Evolutionary conservation across 2,888 invertebrate genomes (phyloP), one percentile per base, ranked within the genome.

Genomic region (Dicranocentrus wangi): DNA sequence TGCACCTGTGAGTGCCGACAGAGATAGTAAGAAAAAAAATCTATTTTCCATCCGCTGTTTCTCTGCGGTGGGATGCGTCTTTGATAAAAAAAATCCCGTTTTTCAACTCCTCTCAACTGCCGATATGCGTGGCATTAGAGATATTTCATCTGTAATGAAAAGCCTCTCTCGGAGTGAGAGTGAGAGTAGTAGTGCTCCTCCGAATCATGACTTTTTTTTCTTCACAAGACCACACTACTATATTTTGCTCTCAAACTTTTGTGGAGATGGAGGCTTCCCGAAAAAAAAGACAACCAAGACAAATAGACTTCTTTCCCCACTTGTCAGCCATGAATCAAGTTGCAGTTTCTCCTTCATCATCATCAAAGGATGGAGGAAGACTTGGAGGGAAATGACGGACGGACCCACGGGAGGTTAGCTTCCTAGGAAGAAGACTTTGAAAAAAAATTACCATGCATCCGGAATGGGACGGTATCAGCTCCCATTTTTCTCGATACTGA

Each of bases 301-400:
- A 82, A 82, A 78, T 72, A 68, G 72, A 82, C 72, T 77, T 63
- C 58, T 68, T 71, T 23, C 47, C 60, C 68, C 69, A 82, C 71
- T 75, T 81, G 76, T 71, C 76, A 69, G 81, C 71, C 60, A 76
- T 76, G 68, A 76, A 66, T 76, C 76, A 76, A 68, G 43, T 47
- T 60, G 10, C 58, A 68, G 32, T 68, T 58, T 55, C 60, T 19
- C 68, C 47, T 68, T 42, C 66, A 68, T 60, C 58, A 60, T 25
- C 25, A 71, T 73, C 21, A 61, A 19, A 25, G 47, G 19, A 27
- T 7, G 19, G 19, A 69, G 8, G 55, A 25, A 25, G 39, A 39
- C 32, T 53, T 1, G 53, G 13, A 43, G 27, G 53, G 39, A 60
- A 70, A 70, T 70, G 70, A 70, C 58, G 58, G 58, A 58, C 69